These are phyloP conservation scores for Pyrrhia umbra DNA, from an alignment of 2,888 invertebrate genomes.

Conservation along the genomic window DNA sequence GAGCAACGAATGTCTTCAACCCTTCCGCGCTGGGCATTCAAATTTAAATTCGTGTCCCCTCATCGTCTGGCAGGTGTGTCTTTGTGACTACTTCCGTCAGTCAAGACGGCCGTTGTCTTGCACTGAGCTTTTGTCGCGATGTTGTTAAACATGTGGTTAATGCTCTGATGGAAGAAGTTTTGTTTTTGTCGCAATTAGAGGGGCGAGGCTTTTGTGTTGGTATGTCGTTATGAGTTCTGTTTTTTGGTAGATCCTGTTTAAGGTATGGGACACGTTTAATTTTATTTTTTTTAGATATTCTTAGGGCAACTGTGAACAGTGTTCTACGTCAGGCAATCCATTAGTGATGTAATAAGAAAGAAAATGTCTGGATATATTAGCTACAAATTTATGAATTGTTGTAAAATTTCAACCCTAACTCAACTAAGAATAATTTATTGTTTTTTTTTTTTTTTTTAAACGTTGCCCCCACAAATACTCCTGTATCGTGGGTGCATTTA, in stretches of 20 bases:
- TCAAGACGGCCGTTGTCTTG: conserved; percentile 69
- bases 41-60: conserved; percentile 85
- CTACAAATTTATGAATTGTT: too few relatives aligned
- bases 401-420: too few relatives aligned
- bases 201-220: conserved; percentile 15
- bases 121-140: conserved; percentile 63
- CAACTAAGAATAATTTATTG: too few relatives aligned
- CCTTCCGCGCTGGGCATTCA: conserved; percentile 81
- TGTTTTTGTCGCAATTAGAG: conserved; percentile 57
- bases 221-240: conserved; percentile 23
- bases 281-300: background rate
- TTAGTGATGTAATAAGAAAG: too few relatives aligned
- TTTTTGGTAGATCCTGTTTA: conserved; percentile 22
- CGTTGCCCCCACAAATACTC: too few relatives aligned
- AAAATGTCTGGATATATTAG: too few relatives aligned
- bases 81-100: conserved; percentile 83
- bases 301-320: too few relatives aligned
- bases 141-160: conserved; percentile 59
- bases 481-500: too few relatives aligned
- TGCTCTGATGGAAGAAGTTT: conserved; percentile 34
- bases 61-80: conserved; percentile 79
- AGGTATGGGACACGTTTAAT: background rate
- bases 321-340: too few relatives aligned
- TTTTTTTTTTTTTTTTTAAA: too few relatives aligned
- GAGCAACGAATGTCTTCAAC: conserved; percentile 75